Conservation (phyloP, 2,888 invertebrate species). For the Dyspetes luteomarginatus region DNA sequence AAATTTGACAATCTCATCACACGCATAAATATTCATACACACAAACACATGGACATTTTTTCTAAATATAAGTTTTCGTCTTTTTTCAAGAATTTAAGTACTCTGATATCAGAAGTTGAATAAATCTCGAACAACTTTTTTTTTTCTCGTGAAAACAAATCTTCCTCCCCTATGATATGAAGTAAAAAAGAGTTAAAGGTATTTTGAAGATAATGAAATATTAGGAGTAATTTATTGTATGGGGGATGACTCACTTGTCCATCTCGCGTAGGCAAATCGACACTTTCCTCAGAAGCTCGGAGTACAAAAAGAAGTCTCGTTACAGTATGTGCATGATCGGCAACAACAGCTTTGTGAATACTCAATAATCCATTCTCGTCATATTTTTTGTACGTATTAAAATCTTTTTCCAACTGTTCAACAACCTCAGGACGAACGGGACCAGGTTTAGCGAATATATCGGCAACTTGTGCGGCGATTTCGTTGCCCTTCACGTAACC, state of each 20-base stretch:
- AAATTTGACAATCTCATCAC: too few species aligned
- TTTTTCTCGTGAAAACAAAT: too few species aligned
- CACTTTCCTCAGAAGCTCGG: slow-evolving; percentile 66
- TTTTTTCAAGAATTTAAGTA: too few species aligned
- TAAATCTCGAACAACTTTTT: too few species aligned
- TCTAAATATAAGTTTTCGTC: too few species aligned
- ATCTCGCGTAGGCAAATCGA: slow-evolving; percentile 72
- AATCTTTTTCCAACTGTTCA: slow-evolving; percentile 73
- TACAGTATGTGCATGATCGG: slow-evolving; percentile 66
- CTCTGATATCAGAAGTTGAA: too few species aligned
- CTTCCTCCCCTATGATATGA: too few species aligned
- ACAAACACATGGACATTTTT: too few species aligned
- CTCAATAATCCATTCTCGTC: slow-evolving; percentile 75
- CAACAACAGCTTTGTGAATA: slow-evolving; percentile 77
- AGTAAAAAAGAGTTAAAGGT: too few species aligned
- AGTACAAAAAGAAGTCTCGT: slow-evolving; percentile 73
- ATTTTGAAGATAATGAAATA: too few species aligned
- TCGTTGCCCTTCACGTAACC: slow-evolving; percentile 15
- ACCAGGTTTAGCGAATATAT: slow-evolving; percentile 64
- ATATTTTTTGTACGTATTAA: slow-evolving; percentile 64
- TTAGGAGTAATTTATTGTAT: too few species aligned
- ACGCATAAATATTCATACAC: too few species aligned
- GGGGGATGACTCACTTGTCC: slow-evolving; percentile 73
- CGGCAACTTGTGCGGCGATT: slow-evolving; percentile 61
- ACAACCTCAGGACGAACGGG: slow-evolving; percentile 51